These are phyloP conservation scores for Lasioglossum figueresi DNA, from an alignment of 2,888 invertebrate genomes.

Conservation along the genomic window DNA sequence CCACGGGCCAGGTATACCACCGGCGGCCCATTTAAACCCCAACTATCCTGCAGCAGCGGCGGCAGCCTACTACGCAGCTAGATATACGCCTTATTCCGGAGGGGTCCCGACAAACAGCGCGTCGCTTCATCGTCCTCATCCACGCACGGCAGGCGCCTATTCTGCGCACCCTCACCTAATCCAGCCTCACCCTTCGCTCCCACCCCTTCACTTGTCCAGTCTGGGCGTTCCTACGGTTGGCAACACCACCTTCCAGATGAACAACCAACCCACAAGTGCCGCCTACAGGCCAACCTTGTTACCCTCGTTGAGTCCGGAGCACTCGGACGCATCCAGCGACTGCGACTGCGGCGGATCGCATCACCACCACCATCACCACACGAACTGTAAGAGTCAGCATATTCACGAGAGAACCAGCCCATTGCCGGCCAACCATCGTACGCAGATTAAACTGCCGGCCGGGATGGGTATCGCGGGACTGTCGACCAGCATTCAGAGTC, in stretches of 20 bases:
- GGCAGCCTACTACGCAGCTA: conserved; percentile 86
- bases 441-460: conserved; percentile 68
- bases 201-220: conserved; percentile 74
- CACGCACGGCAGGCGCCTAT: conserved; percentile 78
- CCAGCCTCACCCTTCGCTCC: conserved; percentile 67
- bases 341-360: conserved; percentile 73
- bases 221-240: conserved; percentile 73
- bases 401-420: conserved; percentile 46
- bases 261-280: conserved; percentile 69
- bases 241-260: conserved; percentile 69
- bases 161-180: conserved; percentile 71
- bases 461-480: conserved; percentile 70
- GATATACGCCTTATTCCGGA: conserved; percentile 87
- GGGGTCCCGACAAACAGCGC: conserved; percentile 82
- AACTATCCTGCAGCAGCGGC: conserved; percentile 84
- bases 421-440: conserved; percentile 57
- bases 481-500: conserved; percentile 65
- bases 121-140: conserved; percentile 84
- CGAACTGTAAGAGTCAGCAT: background rate
- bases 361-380: conserved; percentile 32
- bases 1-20: conserved; percentile 81
- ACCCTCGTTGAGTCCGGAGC: conserved; percentile 68
- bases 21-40: conserved; percentile 86
- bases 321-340: conserved; percentile 79
- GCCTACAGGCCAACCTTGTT: conserved; percentile 73